Evolutionary conservation across 2,888 invertebrate genomes (phyloP), one percentile per base, ranked within the genome.

Genomic region (Pantelozetes paolii): DNA sequence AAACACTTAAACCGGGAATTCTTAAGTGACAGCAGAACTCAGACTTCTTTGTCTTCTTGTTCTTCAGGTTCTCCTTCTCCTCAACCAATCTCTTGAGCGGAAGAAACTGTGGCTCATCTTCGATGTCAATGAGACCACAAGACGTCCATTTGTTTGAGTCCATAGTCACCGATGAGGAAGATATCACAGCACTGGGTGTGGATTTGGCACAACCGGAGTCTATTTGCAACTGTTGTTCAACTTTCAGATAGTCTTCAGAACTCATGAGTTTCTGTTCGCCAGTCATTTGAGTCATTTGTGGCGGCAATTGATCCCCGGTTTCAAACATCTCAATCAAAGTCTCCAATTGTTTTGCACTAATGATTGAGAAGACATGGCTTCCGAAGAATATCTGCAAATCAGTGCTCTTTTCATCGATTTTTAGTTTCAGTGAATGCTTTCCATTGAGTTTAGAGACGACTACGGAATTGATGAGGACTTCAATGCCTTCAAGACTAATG

Each of bases 1-100:
- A 76, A n/a, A 76, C 18, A 11, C 32, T 42, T n/a, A 76, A 48
- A 13, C 76, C 76, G 15, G 76, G 76, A 26, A 76, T n/a, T 67
- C 71, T 76, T 28, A 76, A 28, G 15, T 74, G 36, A 74, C 73
- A 75, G n/a, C 30, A 45, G 28, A 76, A 72, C 11, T 54, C 28
- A 11, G 40, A 67, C 23, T 40, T 36, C 32, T 67, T 67, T 23
- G n/a, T 15, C 1, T 32, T 62, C 13, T 54, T 30, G 18, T 50
- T 71, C 50, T n/a, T 36, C 8, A 50, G 64, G 1, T 3, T 48
- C 5, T 40, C 42, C 36, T 59, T 50, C 23, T 73, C 73, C n/a
- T 30, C 30, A 23, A 8, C 2, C 23, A 26, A 3, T 42, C 40
- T 67, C 8, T 67, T 26, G 18, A 72, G 32, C 48, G 57, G 59